Conservation (phyloP, 2,113 vertebrate genomes). For the Gorsachius goisagi region DNA sequence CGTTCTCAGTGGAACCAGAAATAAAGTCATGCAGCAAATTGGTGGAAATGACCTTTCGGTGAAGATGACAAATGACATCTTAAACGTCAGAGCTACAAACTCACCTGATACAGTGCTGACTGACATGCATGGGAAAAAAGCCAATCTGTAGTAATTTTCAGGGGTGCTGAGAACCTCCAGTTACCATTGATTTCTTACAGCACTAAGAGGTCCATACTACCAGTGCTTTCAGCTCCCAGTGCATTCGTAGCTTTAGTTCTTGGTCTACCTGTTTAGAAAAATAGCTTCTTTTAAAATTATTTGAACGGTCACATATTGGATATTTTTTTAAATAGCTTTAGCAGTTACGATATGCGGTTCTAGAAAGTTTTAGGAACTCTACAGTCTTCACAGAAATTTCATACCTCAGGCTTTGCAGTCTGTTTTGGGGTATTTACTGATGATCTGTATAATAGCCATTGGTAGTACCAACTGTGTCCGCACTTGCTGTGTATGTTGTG, state of each 20-base stretch:
- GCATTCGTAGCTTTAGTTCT: neutral
- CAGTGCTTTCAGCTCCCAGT: neutral
- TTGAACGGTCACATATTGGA: neutral
- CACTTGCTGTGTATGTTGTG: neutral
- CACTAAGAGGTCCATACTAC: neutral
- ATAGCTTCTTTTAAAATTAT: neutral
- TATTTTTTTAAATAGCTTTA: neutral
- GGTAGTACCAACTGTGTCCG: too few species aligned
- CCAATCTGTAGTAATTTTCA: neutral
- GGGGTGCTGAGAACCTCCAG: neutral
- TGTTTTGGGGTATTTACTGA: neutral
- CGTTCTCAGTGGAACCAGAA: neutral
- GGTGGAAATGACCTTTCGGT: constrained; percentile 40
- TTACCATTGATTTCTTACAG: neutral
- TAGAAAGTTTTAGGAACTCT: neutral
- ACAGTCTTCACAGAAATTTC: neutral
- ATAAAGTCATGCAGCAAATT: constrained; percentile 10
- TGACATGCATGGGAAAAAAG: neutral
- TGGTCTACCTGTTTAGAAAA: neutral
- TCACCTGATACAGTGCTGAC: constrained; percentile 19
- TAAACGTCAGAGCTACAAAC: constrained; percentile 23
- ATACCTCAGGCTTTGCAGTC: neutral
- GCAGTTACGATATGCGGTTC: neutral
- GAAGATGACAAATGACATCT: constrained; percentile 56
- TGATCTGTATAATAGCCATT: neutral